Evolutionary conservation across 2,888 invertebrate species (phyloP), one percentile per base, ranked within the genome.

Genomic region (Epinotia ramella): DNA sequence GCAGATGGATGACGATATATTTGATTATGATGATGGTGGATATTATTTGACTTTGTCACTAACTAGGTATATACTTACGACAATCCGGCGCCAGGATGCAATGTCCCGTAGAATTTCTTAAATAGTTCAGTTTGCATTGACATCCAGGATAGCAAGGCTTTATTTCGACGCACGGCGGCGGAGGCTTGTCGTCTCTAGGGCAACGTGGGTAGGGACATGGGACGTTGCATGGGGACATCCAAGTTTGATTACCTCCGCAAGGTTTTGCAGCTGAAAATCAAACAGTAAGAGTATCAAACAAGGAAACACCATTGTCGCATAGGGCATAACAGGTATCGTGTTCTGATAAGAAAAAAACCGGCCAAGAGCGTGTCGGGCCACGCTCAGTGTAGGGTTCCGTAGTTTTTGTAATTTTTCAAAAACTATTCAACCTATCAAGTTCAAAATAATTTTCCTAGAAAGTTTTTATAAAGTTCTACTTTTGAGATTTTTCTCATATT

Each of bases 41-140:
- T 33, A 7, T 33, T 33, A 33, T 33, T 33, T 33, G 6, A 33
- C 6, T 33, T 33, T 33, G 33, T 49, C 16, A 49, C 20, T 24
- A 16, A 59, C 7, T 46, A 20, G 4, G 63, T 28, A 28, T 28
- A 28, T 28, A 77, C 77, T 75, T 72, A 77, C 77, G 71, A 53
- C 77, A 77, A 40, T 77, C 77, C 49, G 72, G 62, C 13, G 75
- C 75, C 16, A 72, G 53, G 24, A 75, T 57, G 24, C 77, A 77
- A 11, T 75, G n/a, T 13, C 74, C 62, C 11, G 49, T 40, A 1
- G 59, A 33, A 53, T 77, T 70, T 56, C 75, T 71, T 53, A 68
- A 72, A 24, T 72, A 77, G 65, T 77, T 77, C n/a, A 75, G 40
- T 67, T 75, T 75, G 28, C 77, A 77, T 33, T 73, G 74, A 49